Conservation (phyloP, 1,140 invertebrate species). For the Drosophila azteca region DNA sequence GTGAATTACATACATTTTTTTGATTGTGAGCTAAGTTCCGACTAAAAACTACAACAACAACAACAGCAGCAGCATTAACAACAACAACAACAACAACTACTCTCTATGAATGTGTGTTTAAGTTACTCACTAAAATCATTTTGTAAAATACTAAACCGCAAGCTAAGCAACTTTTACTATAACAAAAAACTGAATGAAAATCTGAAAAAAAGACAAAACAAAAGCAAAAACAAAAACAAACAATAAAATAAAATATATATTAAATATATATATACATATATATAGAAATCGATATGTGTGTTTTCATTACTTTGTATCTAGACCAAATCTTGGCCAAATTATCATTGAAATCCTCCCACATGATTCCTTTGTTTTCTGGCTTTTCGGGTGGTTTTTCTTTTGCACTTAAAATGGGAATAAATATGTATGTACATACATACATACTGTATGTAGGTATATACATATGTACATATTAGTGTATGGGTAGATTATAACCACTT, state of each 20-base stretch:
- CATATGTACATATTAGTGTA: neutral
- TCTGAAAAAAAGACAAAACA: conserved; percentile 22
- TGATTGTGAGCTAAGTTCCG: conserved; percentile 80
- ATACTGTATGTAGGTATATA: neutral
- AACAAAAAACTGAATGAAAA: conserved; percentile 39
- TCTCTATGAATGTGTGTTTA: conserved; percentile 60
- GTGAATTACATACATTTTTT: conserved; percentile 65
- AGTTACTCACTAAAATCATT: conserved; percentile 71
- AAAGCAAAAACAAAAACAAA: conserved; percentile 37
- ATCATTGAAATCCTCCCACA: neutral
- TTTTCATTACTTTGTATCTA: conserved; percentile 1
- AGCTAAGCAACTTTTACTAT: conserved; percentile 71
- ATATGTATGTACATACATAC: neutral
- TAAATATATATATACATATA: conserved; percentile 45
- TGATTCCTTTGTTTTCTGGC: neutral
- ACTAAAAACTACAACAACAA: conserved; percentile 36
- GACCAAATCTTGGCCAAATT: neutral
- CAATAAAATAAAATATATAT: conserved; percentile 55
- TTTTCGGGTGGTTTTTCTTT: too few relatives aligned
- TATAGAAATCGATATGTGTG: conserved; percentile 30
- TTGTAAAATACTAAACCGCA: conserved; percentile 77
- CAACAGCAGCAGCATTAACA: conserved; percentile 35
- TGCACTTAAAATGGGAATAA: conserved; percentile 7
- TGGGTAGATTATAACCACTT: conserved; percentile 43
- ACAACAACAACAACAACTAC: conserved; percentile 52